Conservation (phyloP, 2,113 vertebrate genomes). For the Sphyrna mokarran region DNA sequence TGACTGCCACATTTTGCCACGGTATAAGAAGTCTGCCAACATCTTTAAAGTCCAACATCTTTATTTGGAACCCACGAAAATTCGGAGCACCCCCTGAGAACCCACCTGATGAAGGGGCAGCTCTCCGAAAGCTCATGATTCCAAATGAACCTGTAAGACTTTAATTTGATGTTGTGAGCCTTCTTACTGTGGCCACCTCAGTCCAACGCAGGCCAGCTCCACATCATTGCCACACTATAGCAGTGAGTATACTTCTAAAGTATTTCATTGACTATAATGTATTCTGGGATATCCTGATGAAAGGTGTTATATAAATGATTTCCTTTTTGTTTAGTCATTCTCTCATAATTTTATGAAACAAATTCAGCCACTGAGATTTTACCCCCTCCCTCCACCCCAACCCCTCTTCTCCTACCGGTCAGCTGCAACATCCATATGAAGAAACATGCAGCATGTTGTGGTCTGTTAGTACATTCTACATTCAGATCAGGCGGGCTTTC, state of each 20-base stretch:
- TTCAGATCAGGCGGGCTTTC: not conserved
- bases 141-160: too few relatives aligned
- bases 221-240: not conserved
- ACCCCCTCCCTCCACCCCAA: too few relatives aligned
- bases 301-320: not conserved
- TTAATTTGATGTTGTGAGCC: too few relatives aligned
- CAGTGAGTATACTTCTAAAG: not conserved
- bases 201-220: too few relatives aligned
- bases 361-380: not conserved
- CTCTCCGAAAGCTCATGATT: too few relatives aligned
- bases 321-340: not conserved
- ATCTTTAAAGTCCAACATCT: too few relatives aligned
- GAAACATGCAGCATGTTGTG: not conserved
- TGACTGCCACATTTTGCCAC: not conserved
- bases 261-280: not conserved
- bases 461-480: not conserved
- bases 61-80: too few relatives aligned
- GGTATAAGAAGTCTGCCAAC: not conserved
- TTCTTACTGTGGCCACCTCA: too few relatives aligned
- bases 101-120: too few relatives aligned
- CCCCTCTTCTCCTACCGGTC: too few relatives aligned
- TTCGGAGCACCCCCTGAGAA: too few relatives aligned
- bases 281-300: not conserved
- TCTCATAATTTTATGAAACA: not conserved
- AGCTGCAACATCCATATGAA: not conserved